Conservation (phyloP, 1,140 invertebrate species). For the Drosophila serrata region DNA sequence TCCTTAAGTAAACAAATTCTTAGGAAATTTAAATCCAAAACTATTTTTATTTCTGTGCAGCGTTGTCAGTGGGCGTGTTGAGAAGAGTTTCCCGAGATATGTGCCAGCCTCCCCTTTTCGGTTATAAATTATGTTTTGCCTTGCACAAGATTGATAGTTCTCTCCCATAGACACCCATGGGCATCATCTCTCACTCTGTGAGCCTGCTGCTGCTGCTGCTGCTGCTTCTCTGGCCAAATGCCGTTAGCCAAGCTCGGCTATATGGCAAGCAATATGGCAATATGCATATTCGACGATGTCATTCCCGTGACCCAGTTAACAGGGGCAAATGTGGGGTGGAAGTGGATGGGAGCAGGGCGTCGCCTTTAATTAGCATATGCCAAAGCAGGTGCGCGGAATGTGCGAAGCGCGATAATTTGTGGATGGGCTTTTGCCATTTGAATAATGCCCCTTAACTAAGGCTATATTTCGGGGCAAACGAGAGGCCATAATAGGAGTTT, state of each 20-base stretch:
- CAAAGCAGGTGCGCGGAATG: conserved; percentile 30
- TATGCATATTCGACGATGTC: conserved; percentile 52
- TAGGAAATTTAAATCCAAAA: neutral
- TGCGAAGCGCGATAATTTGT: conserved; percentile 48
- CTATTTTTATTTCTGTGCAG: conserved; percentile 10
- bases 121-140: conserved; percentile 81
- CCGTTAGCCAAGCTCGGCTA: conserved; percentile 52
- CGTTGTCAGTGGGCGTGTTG: conserved; percentile 20
- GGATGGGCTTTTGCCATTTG: conserved; percentile 44
- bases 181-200: conserved; percentile 23
- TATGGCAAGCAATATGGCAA: conserved; percentile 15
- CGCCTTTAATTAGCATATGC: conserved; percentile 76
- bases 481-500: neutral
- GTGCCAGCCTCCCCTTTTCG: conserved; percentile 18
- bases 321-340: neutral
- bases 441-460: conserved; percentile 44
- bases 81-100: conserved; percentile 26
- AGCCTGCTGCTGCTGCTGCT: too few species aligned
- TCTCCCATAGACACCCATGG: conserved; percentile 54
- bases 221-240: conserved; percentile 40
- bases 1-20: neutral
- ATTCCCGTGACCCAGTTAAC: conserved; percentile 72
- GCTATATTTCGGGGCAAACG: conserved; percentile 12
- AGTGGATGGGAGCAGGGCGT: neutral
- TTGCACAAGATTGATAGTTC: conserved; percentile 79